Evolutionary conservation across 2,797 vertebrate species (phyloP).

Genomic region (Schizopygopsis pylzovi): DNA sequence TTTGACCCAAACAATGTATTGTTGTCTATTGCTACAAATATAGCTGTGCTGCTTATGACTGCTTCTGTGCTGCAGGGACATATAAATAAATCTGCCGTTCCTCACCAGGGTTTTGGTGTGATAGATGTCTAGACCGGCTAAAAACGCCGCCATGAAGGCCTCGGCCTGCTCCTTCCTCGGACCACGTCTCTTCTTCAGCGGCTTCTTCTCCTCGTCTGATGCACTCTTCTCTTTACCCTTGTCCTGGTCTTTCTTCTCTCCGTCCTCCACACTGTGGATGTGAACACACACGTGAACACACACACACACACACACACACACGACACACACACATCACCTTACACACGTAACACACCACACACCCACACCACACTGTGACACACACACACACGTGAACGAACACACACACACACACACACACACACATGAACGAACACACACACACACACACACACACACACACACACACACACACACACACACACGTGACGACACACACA

Average conservation of each 20-base stretch:
- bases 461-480: too few species aligned
- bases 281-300: conserved; percentile 16
- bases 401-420: conserved; percentile 57
- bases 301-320: conserved; percentile 51
- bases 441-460: conserved; percentile 64
- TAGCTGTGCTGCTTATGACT: too few species aligned
- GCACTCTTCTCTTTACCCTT: conserved; percentile 82
- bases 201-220: conserved; percentile 78
- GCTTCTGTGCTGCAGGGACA: too few species aligned
- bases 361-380: conserved; percentile 79
- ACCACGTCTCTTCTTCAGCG: conserved; percentile 83
- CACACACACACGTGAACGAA: background rate
- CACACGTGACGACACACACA: too few species aligned
- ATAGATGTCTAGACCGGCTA: conserved; percentile 93
- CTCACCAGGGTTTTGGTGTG: conserved; percentile 96
- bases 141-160: conserved; percentile 93
- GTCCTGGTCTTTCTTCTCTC: conserved; percentile 91
- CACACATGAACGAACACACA: conserved; percentile 89
- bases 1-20: too few species aligned
- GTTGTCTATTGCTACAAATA: too few species aligned
- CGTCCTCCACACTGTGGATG: conserved; percentile 86
- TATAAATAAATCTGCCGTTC: background rate
- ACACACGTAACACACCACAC: conserved; percentile 72
- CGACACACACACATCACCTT: conserved; percentile 64
- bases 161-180: conserved; percentile 87